Base-by-base conservation (phyloP, 2,797 vertebrate genomes). In the Chelidonichthys spinosus region DNA sequence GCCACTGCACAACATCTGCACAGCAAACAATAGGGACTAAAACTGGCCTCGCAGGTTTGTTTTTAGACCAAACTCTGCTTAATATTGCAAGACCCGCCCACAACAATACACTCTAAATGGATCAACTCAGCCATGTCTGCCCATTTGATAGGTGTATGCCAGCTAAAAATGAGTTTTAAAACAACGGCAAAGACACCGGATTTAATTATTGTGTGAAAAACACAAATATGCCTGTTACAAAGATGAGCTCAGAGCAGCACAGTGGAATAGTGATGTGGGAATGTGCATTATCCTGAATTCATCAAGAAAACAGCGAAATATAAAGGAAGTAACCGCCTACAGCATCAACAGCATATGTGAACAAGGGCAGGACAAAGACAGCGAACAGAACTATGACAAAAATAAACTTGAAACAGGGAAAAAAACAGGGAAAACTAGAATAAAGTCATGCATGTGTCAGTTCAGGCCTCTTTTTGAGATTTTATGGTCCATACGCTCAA, bases 241-340 rank as follows among this genome's bases (percentile, higher is more conserved):
- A 50, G 47, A 18, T n/a, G 18, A 50, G 47, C 47, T 50, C 47
- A 25, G 47, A 50, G 47, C 47, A 5, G 47, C 11, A 5, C n/a
- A 18, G n/a, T 25, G 47, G 36, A 25, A 25, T 7, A n/a, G 46
- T 50, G 63, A 32, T 53, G 18, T 17, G 8, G 10, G 42, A 68
- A 47, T 10, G 7, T 7, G 39, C 35, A 39, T 47, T 25, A 59
- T 18, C 35, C 66, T 32, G 6, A 17, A 37, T 37, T 37, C 10
- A 56, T 46, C 40, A 56, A 40, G 47, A 18, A 25, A 11, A 50
- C 33, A 11, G 66, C n/a, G 47, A 49, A 69, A 69, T 5, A 69
- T 17, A 2, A 62, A 46, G 44, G 44, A 63, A 37, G 43, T 37
- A 50, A 50, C 47, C 18, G 47, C 47, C 47, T 18, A 50, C 40